These are phyloP conservation scores for Clinocottus analis DNA, from an alignment of 2,113 vertebrate species.

Conservation along the genomic window DNA sequence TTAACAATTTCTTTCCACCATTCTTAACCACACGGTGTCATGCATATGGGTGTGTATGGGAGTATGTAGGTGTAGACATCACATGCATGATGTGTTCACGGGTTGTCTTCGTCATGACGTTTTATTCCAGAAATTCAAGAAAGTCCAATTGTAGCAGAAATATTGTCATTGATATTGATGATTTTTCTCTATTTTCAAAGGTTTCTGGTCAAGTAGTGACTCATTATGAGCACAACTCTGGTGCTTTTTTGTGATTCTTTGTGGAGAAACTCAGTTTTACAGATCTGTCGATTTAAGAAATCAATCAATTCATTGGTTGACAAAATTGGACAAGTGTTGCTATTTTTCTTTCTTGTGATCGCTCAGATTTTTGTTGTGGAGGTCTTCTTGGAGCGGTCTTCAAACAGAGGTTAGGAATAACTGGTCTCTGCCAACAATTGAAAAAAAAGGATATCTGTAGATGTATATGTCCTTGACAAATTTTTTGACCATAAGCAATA, in stretches of 20 bases:
- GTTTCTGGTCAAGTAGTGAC: no score
- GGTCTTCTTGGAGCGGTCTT: not conserved
- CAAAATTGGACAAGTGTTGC: not conserved
- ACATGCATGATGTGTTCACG: not conserved
- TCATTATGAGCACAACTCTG: not conserved
- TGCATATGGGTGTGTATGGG: not conserved
- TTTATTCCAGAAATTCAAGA: not conserved
- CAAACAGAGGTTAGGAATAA: not conserved
- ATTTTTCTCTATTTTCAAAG: not conserved
- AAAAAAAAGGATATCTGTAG: not conserved
- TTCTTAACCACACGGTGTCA: not conserved
- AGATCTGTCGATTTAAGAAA: not conserved
- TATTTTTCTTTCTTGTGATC: not conserved
- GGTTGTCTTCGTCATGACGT: no score
- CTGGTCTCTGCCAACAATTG: not conserved
- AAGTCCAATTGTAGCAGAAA: not conserved
- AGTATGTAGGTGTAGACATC: not conserved
- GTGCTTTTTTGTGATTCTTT: not conserved
- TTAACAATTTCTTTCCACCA: not conserved
- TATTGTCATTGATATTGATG: not conserved
- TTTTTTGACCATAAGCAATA: not conserved
- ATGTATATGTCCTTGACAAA: not conserved
- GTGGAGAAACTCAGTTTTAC: not conserved
- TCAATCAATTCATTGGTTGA: not conserved
- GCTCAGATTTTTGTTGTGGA: not conserved